A percentile compares a stretch with the other conserved stretches of the same genome.
These are phyloP conservation scores for Pollenia angustigena DNA, from an alignment of 2,888 invertebrate genomes.

Conservation along the genomic window DNA sequence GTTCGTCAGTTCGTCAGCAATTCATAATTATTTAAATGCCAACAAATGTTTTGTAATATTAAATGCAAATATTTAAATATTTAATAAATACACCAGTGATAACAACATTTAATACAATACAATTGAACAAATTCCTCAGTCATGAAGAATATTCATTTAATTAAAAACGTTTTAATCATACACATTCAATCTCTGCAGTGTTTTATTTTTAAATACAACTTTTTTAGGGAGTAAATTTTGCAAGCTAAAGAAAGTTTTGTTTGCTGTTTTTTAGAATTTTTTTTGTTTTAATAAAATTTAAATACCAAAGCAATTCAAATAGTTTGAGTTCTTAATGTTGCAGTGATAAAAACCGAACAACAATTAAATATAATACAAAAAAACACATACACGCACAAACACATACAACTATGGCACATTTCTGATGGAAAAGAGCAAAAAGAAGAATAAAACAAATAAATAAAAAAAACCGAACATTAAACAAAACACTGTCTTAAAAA, in stretches of 20 bases:
- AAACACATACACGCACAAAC: background rate
- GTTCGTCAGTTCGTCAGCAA: background rate
- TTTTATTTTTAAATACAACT: background rate
- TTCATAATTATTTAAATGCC: constrained; percentile 24
- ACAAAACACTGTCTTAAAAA: constrained; percentile 21
- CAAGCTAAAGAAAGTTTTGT: constrained; percentile 1
- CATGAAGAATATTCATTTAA: constrained; percentile 24
- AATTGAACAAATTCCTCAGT: background rate
- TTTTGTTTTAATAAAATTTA: background rate
- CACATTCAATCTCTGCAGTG: background rate
- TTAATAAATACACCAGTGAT: constrained; percentile 22
- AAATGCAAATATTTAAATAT: constrained; percentile 39
- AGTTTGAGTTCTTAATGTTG: constrained; percentile 45
- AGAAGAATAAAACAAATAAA: background rate
- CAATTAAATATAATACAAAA: constrained; percentile 19
- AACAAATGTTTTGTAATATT: constrained; percentile 40
- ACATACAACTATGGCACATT: constrained; percentile 39
- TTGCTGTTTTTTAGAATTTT: background rate
- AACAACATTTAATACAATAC: constrained; percentile 4
- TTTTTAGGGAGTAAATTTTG: background rate
- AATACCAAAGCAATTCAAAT: constrained; percentile 43
- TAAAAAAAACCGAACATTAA: constrained; percentile 5
- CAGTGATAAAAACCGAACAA: constrained; percentile 47
- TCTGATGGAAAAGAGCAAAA: constrained; percentile 33
- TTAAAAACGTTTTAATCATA: constrained; percentile 47